Evolutionary conservation across 2,113 vertebrate genomes (phyloP).

Genomic region (Triplophysa dalaica): DNA sequence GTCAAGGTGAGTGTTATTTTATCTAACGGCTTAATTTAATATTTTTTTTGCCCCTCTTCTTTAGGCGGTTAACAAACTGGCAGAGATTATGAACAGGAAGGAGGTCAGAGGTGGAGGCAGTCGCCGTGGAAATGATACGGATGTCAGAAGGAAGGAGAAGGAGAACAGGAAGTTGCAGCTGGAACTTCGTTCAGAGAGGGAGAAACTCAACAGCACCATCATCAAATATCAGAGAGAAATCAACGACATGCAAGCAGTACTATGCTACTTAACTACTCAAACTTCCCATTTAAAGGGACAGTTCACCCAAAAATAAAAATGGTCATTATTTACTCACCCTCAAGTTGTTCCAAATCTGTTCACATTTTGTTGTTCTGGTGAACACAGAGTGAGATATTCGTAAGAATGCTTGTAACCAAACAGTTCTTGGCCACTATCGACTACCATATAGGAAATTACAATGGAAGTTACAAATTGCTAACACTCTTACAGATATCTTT

Average conservation of each 20-base stretch:
- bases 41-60: background rate
- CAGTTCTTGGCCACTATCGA: too few relatives aligned
- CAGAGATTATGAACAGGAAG: slow-evolving; percentile 98
- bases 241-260: slow-evolving; percentile 96
- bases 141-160: slow-evolving; percentile 94
- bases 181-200: slow-evolving; percentile 93
- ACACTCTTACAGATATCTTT: too few relatives aligned
- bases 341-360: too few relatives aligned
- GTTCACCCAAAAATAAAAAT: too few relatives aligned
- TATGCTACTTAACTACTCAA: background rate
- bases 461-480: too few relatives aligned
- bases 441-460: too few relatives aligned
- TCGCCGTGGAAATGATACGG: slow-evolving; percentile 92
- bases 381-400: too few relatives aligned
- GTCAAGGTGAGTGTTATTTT: background rate
- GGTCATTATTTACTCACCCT: too few relatives aligned
- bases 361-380: too few relatives aligned
- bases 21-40: background rate
- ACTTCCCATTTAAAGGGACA: too few relatives aligned
- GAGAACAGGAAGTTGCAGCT: slow-evolving; percentile 97
- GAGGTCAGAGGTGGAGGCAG: slow-evolving; percentile 79
- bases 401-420: too few relatives aligned
- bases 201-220: slow-evolving; percentile 94
- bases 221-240: slow-evolving; percentile 97
- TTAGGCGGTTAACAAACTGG: slow-evolving; percentile 96